Percentiles rank a stretch among this genome's conserved stretches.
These are phyloP conservation scores for Lochmaea capreae DNA, from an alignment of 2,888 invertebrate species.

Conservation along the genomic window DNA sequence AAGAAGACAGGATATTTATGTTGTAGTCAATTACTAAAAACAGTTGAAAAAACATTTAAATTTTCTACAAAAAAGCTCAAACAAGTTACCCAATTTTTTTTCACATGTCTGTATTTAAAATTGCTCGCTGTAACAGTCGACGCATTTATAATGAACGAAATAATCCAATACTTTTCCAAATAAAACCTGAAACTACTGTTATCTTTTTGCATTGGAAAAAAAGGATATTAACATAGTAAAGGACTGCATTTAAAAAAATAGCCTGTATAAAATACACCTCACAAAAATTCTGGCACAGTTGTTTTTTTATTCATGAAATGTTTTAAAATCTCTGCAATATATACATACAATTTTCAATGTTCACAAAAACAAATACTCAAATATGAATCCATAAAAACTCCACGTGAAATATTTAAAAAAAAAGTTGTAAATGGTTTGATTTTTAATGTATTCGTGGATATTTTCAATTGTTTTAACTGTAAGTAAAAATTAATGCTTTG, in stretches of 20 bases:
- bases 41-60: too few species aligned
- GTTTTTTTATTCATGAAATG: background rate
- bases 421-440: background rate
- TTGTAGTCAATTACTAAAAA: too few species aligned
- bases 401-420: conserved; percentile 1
- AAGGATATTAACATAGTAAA: conserved; percentile 1
- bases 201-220: background rate
- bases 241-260: background rate
- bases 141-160: background rate
- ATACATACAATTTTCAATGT: background rate
- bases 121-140: background rate
- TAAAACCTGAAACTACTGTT: background rate
- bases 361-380: background rate
- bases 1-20: too few species aligned
- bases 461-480: background rate
- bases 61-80: background rate
- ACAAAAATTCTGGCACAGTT: background rate
- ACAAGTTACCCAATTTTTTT: background rate
- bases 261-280: background rate
- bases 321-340: background rate
- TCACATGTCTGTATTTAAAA: background rate
- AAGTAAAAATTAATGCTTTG: too few species aligned
- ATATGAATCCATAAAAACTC: background rate
- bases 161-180: background rate
- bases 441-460: background rate